These are phyloP conservation scores for Pogonocichla stellata DNA, from an alignment of 2,113 vertebrate species.

Conservation along the genomic window DNA sequence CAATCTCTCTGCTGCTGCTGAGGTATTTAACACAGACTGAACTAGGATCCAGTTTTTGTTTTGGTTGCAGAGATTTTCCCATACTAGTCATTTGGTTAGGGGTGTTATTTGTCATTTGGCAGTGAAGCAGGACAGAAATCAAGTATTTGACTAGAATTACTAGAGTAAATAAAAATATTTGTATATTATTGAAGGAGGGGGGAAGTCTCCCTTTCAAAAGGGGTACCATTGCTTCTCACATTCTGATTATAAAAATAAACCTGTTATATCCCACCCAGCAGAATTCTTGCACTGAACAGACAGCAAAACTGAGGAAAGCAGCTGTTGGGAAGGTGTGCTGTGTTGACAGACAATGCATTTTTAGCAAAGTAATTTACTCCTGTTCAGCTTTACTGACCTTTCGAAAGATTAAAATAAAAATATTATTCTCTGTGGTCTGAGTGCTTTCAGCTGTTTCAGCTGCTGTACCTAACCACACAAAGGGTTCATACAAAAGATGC, in stretches of 20 bases:
- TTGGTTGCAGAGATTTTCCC: background rate
- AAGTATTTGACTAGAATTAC: background rate
- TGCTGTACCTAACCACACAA: slow-evolving; percentile 34
- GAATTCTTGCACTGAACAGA: slow-evolving; percentile 41
- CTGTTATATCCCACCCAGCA: background rate
- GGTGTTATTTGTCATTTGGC: background rate
- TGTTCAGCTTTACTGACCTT: slow-evolving; percentile 72
- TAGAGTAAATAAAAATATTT: background rate
- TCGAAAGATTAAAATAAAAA: slow-evolving; percentile 74
- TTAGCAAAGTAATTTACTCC: slow-evolving; percentile 65
- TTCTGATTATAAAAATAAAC: background rate
- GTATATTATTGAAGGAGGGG: background rate
- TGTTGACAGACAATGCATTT: slow-evolving; percentile 62
- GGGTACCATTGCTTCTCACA: background rate
- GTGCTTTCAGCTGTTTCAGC: slow-evolving; percentile 38
- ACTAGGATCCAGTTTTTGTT: background rate
- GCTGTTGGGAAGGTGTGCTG: slow-evolving; percentile 52
- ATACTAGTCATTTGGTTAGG: background rate
- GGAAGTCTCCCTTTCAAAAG: background rate
- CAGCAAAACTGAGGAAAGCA: slow-evolving; percentile 20
- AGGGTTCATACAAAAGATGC: slow-evolving; percentile 36
- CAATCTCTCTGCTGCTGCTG: background rate
- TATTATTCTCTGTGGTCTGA: slow-evolving; percentile 53
- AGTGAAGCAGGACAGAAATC: background rate
- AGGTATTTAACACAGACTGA: background rate